Base-by-base conservation (phyloP, 2,797 vertebrate genomes). In the Labeo calbasu region DNA sequence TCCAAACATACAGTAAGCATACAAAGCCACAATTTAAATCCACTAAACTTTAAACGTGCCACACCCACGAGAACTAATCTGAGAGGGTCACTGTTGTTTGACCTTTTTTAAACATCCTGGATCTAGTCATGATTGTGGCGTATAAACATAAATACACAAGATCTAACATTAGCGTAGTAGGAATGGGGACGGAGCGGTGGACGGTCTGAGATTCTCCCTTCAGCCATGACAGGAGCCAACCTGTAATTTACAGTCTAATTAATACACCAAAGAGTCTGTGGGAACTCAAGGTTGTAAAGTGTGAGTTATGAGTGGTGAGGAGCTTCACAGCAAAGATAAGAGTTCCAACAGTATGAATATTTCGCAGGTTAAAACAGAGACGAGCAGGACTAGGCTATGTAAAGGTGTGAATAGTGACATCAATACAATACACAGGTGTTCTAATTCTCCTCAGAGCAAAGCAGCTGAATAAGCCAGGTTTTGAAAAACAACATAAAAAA, bases 331-430 rank as follows among this genome's bases (percentile, higher is more conserved):
- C 89, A 89, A 91, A 89, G 73, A 91, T 91, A 94, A 94, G 86
- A 17, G 90, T 94, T 93, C 90, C 92, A 92, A 82, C 85, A 75
- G 48, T 90, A 93, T 95, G 89, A 94, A 95, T 95, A 94, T 94
- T 95, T 95, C 86, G 94, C 90, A 86, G 91, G 91, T 91, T 90
- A 91, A 89, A 88, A 90, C 92, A 93, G 93, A 92, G 91, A 91
- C 55, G 43, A 88, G 88, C 88, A 90, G 92, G 92, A 36, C 51
- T 53, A 19, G 68, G 25, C 77, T 86, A 87, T 81, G 72, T 89
- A 88, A 90, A 88, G 92, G 90, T 83, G 90, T 91, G 69, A 72
- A 48, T 91, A 89, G 90, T 91, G 53, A 82, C 87, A 88, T 73
- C 23, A 17, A 68, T 80, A 68, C 70, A 76, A 61, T 55, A 63